Evolutionary conservation across 1,140 invertebrate genomes (phyloP).

Genomic region (Mactra quadrangularis): DNA sequence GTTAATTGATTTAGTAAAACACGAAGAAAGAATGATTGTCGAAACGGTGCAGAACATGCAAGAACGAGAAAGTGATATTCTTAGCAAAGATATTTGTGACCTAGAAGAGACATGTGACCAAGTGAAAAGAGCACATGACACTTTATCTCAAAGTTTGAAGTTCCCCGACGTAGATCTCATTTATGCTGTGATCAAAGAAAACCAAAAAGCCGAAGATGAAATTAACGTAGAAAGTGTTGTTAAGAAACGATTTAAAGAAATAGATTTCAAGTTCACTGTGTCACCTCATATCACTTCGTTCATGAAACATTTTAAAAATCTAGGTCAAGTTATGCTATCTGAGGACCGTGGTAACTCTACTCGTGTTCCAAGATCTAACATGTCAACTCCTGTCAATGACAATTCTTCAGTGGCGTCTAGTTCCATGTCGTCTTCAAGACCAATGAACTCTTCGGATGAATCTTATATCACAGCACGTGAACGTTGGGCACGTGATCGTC

Average conservation of each 20-base stretch:
- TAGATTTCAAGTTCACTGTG: slow-evolving; percentile 58
- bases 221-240: slow-evolving; percentile 36
- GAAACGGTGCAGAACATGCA: slow-evolving; percentile 50
- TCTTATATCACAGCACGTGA: slow-evolving; percentile 33
- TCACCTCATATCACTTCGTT: slow-evolving; percentile 56
- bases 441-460: neutral
- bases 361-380: slow-evolving; percentile 28
- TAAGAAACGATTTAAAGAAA: slow-evolving; percentile 46
- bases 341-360: slow-evolving; percentile 34
- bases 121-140: slow-evolving; percentile 19
- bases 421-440: neutral
- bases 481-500: slow-evolving; percentile 46
- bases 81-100: slow-evolving; percentile 44
- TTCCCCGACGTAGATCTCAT: slow-evolving; percentile 51
- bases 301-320: slow-evolving; percentile 55
- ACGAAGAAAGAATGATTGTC: slow-evolving; percentile 40
- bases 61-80: slow-evolving; percentile 25
- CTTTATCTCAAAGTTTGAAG: slow-evolving; percentile 32
- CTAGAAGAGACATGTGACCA: slow-evolving; percentile 27
- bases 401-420: neutral
- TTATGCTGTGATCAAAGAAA: slow-evolving; percentile 56
- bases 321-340: slow-evolving; percentile 55
- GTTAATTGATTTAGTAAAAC: slow-evolving; percentile 55
- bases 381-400: slow-evolving; percentile 47
- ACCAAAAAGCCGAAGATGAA: slow-evolving; percentile 36